Evolutionary conservation across 2,888 invertebrate genomes (phyloP).

Genomic region (Aromia moschata): DNA sequence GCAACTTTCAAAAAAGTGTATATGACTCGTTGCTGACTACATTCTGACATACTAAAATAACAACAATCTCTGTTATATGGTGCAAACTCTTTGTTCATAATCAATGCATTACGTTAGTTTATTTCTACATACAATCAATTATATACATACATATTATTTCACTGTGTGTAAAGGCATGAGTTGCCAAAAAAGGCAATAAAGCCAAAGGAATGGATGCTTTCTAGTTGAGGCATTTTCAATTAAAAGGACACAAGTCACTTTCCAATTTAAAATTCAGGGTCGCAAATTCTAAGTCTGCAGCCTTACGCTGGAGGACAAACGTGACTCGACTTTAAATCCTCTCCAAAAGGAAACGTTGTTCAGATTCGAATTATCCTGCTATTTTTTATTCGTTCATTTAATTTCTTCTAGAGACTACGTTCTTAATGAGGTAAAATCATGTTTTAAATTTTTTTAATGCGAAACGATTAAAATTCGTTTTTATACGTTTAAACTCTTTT

Average conservation of each 20-base stretch:
- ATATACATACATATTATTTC: no score
- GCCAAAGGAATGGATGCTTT: neutral
- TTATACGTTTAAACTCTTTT: no score
- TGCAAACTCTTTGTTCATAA: no score
- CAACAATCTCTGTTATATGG: no score
- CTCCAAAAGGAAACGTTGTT: neutral
- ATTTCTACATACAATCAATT: no score
- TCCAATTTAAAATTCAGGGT: slow-evolving; percentile 1
- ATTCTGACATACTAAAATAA: no score
- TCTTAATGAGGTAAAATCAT: slow-evolving; percentile 1
- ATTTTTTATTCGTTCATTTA: neutral
- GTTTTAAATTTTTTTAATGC: no score
- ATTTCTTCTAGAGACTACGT: neutral
- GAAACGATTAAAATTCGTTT: no score
- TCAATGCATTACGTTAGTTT: no score
- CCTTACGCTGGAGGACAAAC: neutral
- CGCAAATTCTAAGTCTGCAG: slow-evolving; percentile 1
- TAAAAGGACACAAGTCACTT: slow-evolving; percentile 12
- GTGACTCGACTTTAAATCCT: neutral
- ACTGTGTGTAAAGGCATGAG: neutral
- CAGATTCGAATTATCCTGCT: neutral
- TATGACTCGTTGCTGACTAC: no score
- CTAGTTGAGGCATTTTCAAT: slow-evolving; percentile 1
- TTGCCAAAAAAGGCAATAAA: neutral
- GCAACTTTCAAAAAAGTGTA: no score